A percentile compares a stretch with the other conserved stretches of the same genome.
These are phyloP conservation scores for Rhyzopertha dominica DNA, from an alignment of 1,140 invertebrate genomes.

Conservation along the genomic window DNA sequence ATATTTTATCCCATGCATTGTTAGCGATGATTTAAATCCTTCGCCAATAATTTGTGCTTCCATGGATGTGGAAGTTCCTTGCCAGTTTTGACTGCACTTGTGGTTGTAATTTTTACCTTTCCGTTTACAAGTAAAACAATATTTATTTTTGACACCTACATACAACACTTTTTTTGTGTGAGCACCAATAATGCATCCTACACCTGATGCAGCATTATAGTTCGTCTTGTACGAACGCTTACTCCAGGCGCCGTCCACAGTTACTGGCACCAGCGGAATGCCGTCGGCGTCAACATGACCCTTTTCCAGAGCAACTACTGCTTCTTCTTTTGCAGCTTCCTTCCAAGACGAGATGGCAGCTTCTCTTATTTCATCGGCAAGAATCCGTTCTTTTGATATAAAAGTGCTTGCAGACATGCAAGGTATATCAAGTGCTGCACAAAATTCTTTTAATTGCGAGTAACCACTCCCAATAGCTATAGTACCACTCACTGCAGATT, in stretches of 20 bases:
- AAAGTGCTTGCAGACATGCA: constrained; percentile 25
- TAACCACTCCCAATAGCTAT: constrained; percentile 8
- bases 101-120: constrained; percentile 8
- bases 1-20: too few relatives aligned
- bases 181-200: constrained; percentile 27
- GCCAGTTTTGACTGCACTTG: too few relatives aligned
- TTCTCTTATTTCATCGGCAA: constrained; percentile 19
- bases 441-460: constrained; percentile 11
- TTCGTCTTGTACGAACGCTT: constrained; percentile 39
- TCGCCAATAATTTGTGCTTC: too few relatives aligned
- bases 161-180: constrained; percentile 40
- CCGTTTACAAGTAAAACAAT: constrained; percentile 26
- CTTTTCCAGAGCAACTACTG: constrained; percentile 24
- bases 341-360: constrained; percentile 19
- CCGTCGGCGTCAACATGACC: constrained; percentile 36
- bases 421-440: constrained; percentile 22
- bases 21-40: too few relatives aligned
- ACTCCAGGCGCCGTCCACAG: constrained; percentile 37
- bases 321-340: constrained; percentile 28
- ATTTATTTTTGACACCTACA: constrained; percentile 40
- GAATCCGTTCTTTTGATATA: constrained; percentile 15
- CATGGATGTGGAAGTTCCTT: too few relatives aligned
- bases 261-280: constrained; percentile 37
- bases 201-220: constrained; percentile 38
- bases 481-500: background rate